Base-by-base conservation (phyloP, 37 sponge, comb jelly and placozoan species). In the Oscarella lobularis region DNA sequence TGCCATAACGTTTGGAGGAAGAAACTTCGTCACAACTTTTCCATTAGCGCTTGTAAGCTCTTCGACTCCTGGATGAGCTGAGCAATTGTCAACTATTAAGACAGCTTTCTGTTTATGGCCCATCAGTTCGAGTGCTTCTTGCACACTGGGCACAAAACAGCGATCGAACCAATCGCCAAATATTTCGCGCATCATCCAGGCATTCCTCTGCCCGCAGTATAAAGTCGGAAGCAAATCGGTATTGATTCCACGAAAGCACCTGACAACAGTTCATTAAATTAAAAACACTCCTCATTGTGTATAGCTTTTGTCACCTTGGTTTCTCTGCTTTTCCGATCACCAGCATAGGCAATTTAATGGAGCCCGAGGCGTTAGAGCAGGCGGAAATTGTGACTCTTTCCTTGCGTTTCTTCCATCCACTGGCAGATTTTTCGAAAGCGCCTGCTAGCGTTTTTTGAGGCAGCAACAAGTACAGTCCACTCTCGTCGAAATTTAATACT, bases 401-500 rank as follows among this genome's bases (percentile, higher is more conserved):
- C 72, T 78, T 78, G 3, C 40, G 39, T 77, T 39, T 70, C 39
- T 78, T 78, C 48, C 79, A 2, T 2, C 79, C 79, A 70, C 39
- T 72, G 33, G 72, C 79, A 70, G 79, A 78, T 54, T 78, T 78
- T 72, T 78, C 79, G 70, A 70, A 70, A 54, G 38, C 34, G 79
- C 72, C 79, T 34, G 79, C 71, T 72, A 78, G 31, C 41, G 70
- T 1, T 20, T 77, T 39, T 76, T n/a, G n/a, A n/a, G n/a, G n/a
- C n/a, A n/a, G n/a, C n/a, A n/a, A n/a, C n/a, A 66, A 90, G 67
- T 83, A 41, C 30, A 90, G 81, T 2, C 91, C 91, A 70, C 87
- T 90, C 74, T 90, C 91, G 78, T 90, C 87, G 66, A 82, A 86
- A 75, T 86, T 86, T 34, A 73, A 86, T 20, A 86, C 40, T 40